These are phyloP conservation scores for Peromyscus attwateri DNA, from an alignment of 2,797 vertebrate species.

Conservation along the genomic window DNA sequence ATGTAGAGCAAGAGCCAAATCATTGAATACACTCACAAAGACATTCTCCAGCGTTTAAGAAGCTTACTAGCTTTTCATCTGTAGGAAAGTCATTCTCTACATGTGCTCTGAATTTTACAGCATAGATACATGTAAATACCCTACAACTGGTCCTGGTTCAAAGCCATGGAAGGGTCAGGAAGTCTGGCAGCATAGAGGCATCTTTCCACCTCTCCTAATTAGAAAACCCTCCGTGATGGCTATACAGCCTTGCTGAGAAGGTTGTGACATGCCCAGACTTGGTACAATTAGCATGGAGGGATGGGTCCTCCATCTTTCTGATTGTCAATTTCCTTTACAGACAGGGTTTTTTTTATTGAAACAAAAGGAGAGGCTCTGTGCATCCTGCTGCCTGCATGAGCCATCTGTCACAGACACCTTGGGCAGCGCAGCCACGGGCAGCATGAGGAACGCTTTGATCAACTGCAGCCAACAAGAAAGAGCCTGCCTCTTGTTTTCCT, in stretches of 20 bases:
- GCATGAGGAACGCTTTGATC: slow-evolving; percentile 44
- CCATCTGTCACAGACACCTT: slow-evolving; percentile 77
- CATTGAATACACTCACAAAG: neutral
- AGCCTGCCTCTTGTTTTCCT: slow-evolving; percentile 62
- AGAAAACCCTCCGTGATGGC: neutral
- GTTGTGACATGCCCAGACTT: neutral
- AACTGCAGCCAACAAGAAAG: neutral
- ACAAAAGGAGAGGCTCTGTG: slow-evolving; percentile 65
- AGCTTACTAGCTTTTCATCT: neutral
- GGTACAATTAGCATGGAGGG: slow-evolving; percentile 61
- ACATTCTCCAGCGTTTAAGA: neutral
- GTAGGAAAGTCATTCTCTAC: slow-evolving; percentile 3
- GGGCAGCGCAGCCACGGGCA: slow-evolving; percentile 8
- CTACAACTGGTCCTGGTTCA: neutral
- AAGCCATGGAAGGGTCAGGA: neutral
- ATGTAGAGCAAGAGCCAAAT: neutral
- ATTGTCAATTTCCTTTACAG: slow-evolving; percentile 66
- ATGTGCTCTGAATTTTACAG: neutral
- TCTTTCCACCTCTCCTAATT: neutral
- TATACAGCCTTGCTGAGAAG: neutral
- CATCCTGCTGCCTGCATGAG: neutral
- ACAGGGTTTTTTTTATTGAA: slow-evolving; percentile 20
- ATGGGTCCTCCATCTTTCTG: slow-evolving; percentile 36
- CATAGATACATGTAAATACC: neutral
- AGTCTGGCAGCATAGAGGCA: too few species aligned